Evolutionary conservation across 2,888 invertebrate species (phyloP).

Genomic region (Dioctria linearis): DNA sequence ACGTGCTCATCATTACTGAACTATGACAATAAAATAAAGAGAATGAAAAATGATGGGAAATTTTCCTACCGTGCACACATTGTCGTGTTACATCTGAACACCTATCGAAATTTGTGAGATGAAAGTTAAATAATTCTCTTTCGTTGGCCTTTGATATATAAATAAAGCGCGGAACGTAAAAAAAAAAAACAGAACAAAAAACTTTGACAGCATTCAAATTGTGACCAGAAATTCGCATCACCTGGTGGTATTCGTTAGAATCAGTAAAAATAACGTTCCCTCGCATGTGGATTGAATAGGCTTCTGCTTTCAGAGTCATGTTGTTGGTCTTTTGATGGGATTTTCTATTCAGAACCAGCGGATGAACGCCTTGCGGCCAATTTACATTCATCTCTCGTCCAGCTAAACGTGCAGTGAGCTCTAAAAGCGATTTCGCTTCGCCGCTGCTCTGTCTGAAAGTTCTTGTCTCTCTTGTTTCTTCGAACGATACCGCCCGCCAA

Average conservation of each 20-base stretch:
- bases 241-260: slow-evolving; percentile 2
- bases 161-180: not conserved
- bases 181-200: not conserved
- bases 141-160: not conserved
- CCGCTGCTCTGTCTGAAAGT: not conserved
- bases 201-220: not conserved
- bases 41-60: no score
- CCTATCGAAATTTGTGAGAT: no score
- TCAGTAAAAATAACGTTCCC: not conserved
- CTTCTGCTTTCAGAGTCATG: slow-evolving; percentile 31
- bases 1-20: no score
- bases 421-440: slow-evolving; percentile 53
- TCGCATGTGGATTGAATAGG: slow-evolving; percentile 31
- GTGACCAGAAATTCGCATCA: not conserved
- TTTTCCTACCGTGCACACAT: no score
- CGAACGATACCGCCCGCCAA: not conserved
- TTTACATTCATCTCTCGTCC: slow-evolving; percentile 56
- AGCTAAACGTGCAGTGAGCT: slow-evolving; percentile 54
- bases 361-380: slow-evolving; percentile 56
- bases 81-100: no score
- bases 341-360: slow-evolving; percentile 32
- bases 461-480: slow-evolving; percentile 24
- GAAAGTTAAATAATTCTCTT: not conserved
- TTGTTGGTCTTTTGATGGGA: slow-evolving; percentile 25
- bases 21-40: no score